Evolutionary conservation across 2,113 vertebrate species (phyloP).

Genomic region (Centropus bengalensis): DNA sequence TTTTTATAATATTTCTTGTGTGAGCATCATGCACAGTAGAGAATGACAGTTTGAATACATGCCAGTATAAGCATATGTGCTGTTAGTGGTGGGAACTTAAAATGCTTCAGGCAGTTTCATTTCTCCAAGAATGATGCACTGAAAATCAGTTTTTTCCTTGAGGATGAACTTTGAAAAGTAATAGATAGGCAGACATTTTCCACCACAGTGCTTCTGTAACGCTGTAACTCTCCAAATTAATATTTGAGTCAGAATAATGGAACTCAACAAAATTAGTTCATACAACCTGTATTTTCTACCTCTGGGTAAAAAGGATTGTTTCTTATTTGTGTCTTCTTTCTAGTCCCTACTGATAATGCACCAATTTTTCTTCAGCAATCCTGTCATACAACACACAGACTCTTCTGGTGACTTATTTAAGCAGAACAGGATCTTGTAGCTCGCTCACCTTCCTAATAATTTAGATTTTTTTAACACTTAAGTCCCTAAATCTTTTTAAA

Average conservation of each 20-base stretch:
- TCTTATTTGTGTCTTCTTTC: slow-evolving; percentile 57
- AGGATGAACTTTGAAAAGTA: slow-evolving; percentile 39
- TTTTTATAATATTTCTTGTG: background rate
- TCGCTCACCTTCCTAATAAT: background rate
- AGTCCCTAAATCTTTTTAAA: background rate
- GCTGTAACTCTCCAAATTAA: slow-evolving; percentile 42
- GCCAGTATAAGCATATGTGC: slow-evolving; percentile 21
- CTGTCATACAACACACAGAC: slow-evolving; percentile 12
- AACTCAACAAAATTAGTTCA: slow-evolving; percentile 54
- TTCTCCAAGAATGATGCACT: slow-evolving; percentile 39
- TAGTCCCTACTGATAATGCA: slow-evolving; percentile 10
- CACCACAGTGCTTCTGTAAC: background rate
- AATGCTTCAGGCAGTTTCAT: slow-evolving; percentile 36
- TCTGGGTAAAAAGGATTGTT: slow-evolving; percentile 57
- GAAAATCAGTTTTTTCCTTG: slow-evolving; percentile 53
- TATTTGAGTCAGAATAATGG: slow-evolving; percentile 52
- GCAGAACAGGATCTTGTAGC: background rate
- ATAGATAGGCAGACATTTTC: slow-evolving; percentile 14
- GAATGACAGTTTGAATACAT: slow-evolving; percentile 8
- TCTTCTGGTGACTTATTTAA: slow-evolving; percentile 38
- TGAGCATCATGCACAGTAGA: background rate
- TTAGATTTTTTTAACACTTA: background rate
- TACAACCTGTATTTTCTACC: slow-evolving; percentile 24
- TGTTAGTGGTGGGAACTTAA: slow-evolving; percentile 18
- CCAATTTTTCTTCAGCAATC: slow-evolving; percentile 31